Conservation (phyloP, 2,888 invertebrate species). For the Nycteola revayana region DNA sequence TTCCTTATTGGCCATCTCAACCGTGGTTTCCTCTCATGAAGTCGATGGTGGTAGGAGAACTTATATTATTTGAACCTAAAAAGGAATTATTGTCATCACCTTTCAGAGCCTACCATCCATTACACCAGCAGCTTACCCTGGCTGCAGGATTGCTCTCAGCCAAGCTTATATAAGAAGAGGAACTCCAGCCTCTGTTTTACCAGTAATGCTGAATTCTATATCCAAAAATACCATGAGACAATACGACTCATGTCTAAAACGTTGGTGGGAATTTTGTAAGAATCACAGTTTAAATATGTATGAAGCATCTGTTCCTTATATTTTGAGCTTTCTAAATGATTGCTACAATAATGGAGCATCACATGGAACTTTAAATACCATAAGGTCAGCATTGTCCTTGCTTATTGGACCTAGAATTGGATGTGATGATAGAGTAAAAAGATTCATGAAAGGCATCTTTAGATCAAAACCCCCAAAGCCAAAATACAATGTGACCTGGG, state of each 20-base stretch:
- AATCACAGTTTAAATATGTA: not conserved
- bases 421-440: not conserved
- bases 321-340: conserved; percentile 1
- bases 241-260: not conserved
- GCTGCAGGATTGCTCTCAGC: conserved; percentile 2
- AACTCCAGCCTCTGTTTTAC: not conserved
- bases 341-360: not conserved
- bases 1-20: conserved; percentile 9
- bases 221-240: conserved; percentile 1
- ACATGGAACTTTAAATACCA: not conserved
- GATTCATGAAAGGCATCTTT: not conserved
- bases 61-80: conserved; percentile 1
- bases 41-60: not conserved
- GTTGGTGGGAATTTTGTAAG: conserved; percentile 1
- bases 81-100: not conserved
- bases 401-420: not conserved
- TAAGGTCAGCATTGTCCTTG: not conserved
- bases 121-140: conserved; percentile 4
- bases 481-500: conserved; percentile 2
- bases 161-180: not conserved
- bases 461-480: conserved; percentile 1
- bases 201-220: conserved; percentile 1
- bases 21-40: conserved; percentile 4
- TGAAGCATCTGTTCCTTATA: conserved; percentile 1
- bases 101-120: conserved; percentile 2